phyloP scores from a whole-genome alignment of 2,797 vertebrate genomes.

The Prunella strophiata region DNA sequence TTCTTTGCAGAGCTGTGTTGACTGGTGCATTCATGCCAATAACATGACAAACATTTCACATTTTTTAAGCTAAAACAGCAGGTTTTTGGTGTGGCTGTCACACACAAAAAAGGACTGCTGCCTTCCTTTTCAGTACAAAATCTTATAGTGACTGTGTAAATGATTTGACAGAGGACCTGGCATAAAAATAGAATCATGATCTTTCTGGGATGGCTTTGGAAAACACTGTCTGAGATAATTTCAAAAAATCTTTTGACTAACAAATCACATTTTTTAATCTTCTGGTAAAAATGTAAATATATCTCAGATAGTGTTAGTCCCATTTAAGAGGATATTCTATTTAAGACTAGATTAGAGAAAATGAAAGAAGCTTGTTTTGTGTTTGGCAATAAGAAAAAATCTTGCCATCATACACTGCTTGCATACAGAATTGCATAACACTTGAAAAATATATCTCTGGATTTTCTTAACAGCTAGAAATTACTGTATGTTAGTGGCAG shows the following conservation, averaged over 20 bases:
- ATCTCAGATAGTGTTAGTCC: constrained; percentile 11
- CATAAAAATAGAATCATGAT: neutral
- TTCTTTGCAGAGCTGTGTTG: neutral
- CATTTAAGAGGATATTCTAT: neutral
- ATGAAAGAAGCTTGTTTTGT: neutral
- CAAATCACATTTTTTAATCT: neutral
- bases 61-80: neutral
- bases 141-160: neutral
- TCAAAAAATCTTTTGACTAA: neutral
- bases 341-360: neutral
- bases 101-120: neutral
- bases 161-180: neutral
- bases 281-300: constrained; percentile 3
- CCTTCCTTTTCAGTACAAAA: neutral
- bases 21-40: neutral
- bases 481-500: neutral
- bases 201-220: neutral
- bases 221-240: neutral
- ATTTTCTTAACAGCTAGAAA: neutral
- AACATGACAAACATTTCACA: neutral
- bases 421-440: neutral
- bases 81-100: neutral
- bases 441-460: neutral
- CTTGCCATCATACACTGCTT: neutral
- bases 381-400: constrained; percentile 13